Conservation (phyloP, 2,888 invertebrate species). For the Listrodromus nycthemerus region DNA sequence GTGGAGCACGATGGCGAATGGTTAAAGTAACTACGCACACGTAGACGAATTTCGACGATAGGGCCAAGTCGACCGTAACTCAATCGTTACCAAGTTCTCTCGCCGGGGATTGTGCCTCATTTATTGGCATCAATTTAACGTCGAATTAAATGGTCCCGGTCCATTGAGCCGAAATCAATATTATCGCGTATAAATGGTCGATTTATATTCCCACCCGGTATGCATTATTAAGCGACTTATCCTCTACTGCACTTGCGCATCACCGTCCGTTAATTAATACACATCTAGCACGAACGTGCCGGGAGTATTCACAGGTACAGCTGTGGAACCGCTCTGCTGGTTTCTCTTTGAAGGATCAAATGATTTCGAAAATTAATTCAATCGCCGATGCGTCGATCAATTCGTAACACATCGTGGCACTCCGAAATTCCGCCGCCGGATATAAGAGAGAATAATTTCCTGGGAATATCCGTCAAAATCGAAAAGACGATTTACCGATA, state of each 20-base stretch:
- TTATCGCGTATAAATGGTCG: conserved; percentile 1
- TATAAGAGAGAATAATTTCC: too few relatives aligned
- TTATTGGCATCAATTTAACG: conserved; percentile 26
- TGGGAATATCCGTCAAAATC: too few relatives aligned
- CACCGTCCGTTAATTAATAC: conserved; percentile 8
- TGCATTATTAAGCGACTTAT: neutral
- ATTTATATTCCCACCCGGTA: conserved; percentile 4
- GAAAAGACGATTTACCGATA: too few relatives aligned
- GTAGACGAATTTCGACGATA: neutral
- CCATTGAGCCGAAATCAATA: conserved; percentile 24
- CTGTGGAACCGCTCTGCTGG: neutral
- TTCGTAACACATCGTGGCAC: neutral
- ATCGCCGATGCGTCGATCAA: neutral
- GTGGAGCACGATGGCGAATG: neutral
- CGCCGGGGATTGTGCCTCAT: neutral
- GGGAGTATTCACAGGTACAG: neutral
- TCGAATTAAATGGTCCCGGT: conserved; percentile 7
- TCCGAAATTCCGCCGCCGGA: too few relatives aligned
- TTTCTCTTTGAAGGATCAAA: conserved; percentile 17
- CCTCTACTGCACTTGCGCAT: neutral
- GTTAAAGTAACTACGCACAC: neutral
- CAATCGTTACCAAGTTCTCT: conserved; percentile 4
- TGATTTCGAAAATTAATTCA: conserved; percentile 6
- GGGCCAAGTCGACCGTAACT: conserved; percentile 38
- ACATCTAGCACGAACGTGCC: neutral